phyloP scores from a whole-genome alignment of 1,140 invertebrate species.

The Pseudomyrmex concolor region DNA sequence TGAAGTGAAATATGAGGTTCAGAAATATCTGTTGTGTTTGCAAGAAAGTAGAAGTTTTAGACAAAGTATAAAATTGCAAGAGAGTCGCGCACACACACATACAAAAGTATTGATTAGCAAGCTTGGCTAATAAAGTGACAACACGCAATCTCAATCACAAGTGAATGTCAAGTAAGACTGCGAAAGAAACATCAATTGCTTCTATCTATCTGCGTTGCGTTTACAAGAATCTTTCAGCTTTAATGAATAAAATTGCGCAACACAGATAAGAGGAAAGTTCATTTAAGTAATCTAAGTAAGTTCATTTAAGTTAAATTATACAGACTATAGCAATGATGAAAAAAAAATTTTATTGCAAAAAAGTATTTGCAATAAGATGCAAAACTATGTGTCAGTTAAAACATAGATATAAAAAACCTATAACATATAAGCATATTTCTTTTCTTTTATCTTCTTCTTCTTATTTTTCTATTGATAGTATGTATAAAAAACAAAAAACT shows the following conservation, averaged over 20 bases:
- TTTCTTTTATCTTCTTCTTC: too few relatives aligned
- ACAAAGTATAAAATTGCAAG: background rate
- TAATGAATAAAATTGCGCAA: background rate
- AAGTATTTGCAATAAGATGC: too few relatives aligned
- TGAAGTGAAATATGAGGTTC: background rate
- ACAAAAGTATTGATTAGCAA: background rate
- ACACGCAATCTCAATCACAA: background rate
- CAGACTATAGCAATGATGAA: too few relatives aligned
- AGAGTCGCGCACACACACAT: too few relatives aligned
- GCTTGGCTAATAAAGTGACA: background rate
- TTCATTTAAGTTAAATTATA: too few relatives aligned
- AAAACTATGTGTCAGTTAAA: too few relatives aligned
- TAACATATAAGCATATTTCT: too few relatives aligned
- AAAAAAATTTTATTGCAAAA: too few relatives aligned
- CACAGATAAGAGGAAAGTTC: background rate
- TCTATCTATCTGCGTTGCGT: background rate
- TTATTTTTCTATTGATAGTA: too few relatives aligned
- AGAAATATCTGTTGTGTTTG: background rate
- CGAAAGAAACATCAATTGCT: background rate
- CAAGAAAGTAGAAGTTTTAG: conserved; percentile 10
- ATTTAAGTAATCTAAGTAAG: too few relatives aligned
- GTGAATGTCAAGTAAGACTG: background rate
- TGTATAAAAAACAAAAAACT: too few relatives aligned
- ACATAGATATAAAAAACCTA: too few relatives aligned
- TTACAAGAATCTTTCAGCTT: background rate